Percentiles rank a stretch among this genome's conserved stretches.
phyloP scores from a whole-genome alignment of 1,140 invertebrate genomes.

The Lasioglossum baleicum region DNA sequence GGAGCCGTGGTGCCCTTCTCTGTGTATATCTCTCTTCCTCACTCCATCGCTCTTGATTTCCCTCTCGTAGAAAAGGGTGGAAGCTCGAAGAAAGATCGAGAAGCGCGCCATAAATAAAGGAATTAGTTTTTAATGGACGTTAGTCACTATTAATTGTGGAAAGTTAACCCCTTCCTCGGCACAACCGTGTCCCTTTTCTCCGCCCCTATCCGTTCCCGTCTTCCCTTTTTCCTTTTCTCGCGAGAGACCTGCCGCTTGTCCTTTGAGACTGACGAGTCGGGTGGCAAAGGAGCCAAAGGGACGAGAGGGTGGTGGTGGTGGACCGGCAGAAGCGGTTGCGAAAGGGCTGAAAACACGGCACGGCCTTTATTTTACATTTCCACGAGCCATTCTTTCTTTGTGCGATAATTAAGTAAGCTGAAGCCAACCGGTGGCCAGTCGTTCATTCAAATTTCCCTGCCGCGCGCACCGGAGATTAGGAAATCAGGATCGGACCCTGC shows the following conservation, averaged over 20 bases:
- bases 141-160: conserved; percentile 70
- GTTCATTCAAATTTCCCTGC: conserved; percentile 58
- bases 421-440: conserved; percentile 58
- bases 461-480: conserved; percentile 34
- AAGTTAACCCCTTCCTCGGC: conserved; percentile 64
- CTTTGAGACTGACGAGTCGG: conserved; percentile 62
- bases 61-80: not conserved
- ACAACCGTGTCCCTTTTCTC: conserved; percentile 7
- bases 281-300: conserved; percentile 44
- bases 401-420: conserved; percentile 65
- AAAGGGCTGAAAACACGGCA: conserved; percentile 62
- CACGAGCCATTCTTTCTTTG: conserved; percentile 64
- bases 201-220: conserved; percentile 12
- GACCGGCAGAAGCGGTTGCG: conserved; percentile 35
- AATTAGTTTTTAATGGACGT: conserved; percentile 72
- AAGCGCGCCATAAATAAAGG: conserved; percentile 64
- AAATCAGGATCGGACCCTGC: not conserved
- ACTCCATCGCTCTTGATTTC: no score
- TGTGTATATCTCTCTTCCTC: no score
- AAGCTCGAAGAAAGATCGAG: conserved; percentile 36
- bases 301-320: conserved; percentile 14
- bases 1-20: conserved; percentile 22
- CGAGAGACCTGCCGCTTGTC: conserved; percentile 45
- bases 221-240: not conserved
- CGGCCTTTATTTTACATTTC: conserved; percentile 67